A percentile compares a stretch with the other conserved stretches of the same genome.
These are phyloP conservation scores for Netelia inedita DNA, from an alignment of 2,888 invertebrate species.

Conservation along the genomic window DNA sequence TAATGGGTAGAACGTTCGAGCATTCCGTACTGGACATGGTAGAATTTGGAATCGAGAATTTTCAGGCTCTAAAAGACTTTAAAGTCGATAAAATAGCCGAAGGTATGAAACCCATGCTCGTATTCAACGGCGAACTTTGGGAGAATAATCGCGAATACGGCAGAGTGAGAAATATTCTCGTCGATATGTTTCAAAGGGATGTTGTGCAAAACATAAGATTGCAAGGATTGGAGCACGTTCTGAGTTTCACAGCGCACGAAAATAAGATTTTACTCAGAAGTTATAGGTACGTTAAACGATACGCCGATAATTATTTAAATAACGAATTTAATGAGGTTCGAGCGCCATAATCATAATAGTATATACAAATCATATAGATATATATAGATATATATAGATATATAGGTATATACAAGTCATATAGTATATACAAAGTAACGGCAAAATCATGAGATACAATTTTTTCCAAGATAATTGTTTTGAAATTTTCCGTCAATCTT, in stretches of 20 bases:
- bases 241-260: conserved; percentile 95
- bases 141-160: conserved; percentile 92
- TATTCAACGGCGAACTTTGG: conserved; percentile 97
- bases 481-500: too few relatives aligned
- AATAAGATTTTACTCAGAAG: conserved; percentile 92
- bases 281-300: conserved; percentile 86
- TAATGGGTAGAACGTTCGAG: conserved; percentile 96
- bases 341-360: too few relatives aligned
- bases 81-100: conserved; percentile 91
- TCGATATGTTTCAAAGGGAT: conserved; percentile 97
- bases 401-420: too few relatives aligned
- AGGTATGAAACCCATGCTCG: conserved; percentile 95
- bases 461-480: too few relatives aligned
- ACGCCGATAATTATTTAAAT: not conserved
- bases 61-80: conserved; percentile 92
- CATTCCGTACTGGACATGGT: conserved; percentile 97
- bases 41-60: conserved; percentile 96
- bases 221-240: conserved; percentile 97
- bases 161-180: conserved; percentile 94
- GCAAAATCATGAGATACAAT: too few relatives aligned
- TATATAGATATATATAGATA: too few relatives aligned
- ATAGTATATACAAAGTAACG: too few relatives aligned
- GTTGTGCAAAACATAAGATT: conserved; percentile 92
- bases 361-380: too few relatives aligned
- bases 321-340: too few relatives aligned